Base-by-base conservation (phyloP, 2,113 vertebrate species). In the Epinephelus lanceolatus region DNA sequence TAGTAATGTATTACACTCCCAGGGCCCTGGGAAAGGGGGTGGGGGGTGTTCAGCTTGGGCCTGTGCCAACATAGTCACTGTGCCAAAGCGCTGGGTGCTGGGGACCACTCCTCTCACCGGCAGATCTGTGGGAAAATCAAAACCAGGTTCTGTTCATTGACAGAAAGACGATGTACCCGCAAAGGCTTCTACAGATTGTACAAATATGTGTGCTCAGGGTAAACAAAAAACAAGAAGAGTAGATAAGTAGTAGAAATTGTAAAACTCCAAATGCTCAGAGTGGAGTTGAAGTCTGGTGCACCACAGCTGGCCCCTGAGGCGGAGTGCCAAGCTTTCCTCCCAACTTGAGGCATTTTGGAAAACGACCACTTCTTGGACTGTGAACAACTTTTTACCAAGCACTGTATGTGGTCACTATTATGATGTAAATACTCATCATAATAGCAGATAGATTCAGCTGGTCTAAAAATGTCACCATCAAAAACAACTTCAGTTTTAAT, bases 21-120 rank as follows among this genome's bases (percentile, higher is more conserved):
- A 89, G 81, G 89, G 61, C 91, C 90, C 91, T 93, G 94, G 94
- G 92, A 93, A 93, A 91, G 83, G 76, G 82, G 82, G 86, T 79
- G 83, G 84, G 84, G 89, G 88, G 81, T 59, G 90, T 68, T 88
- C 83, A 61, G 82, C 69, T 91, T 94, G 94, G 93, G 86, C 14
- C 78, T 12, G 78, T 94, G 94, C 94, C 94, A 94, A 91, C 91
- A 91, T 93, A 93, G 93, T 94, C 93, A 92, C 87, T 69, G 91
- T 93, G 93, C 93, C 94, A 93, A 85, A 92, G 83, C 56, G 47
- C 90, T 90, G 88, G 86, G 88, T 81, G 86, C 87, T 71, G 83
- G 83, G 83, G 90, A 84, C 76, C 85, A 83, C 89, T 88, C 83
- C 80, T 90, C 90, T 84, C 80, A 86, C 61, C 78, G 55, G 69